Base-by-base conservation (phyloP, 2,113 vertebrate species). In the Polyodon spathula region DNA sequence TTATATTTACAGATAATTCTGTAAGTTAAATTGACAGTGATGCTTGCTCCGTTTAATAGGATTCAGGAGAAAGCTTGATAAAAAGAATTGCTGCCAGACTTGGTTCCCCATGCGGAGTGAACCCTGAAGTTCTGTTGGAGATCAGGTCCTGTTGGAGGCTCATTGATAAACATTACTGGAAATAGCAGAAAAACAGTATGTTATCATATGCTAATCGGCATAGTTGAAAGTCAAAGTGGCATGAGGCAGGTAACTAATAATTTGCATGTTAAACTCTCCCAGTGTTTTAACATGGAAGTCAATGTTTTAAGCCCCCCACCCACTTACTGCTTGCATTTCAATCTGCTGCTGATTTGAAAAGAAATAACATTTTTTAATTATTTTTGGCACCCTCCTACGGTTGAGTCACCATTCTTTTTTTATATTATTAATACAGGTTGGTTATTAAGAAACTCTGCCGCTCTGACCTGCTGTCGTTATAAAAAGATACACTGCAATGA, bases 281-380 rank as follows among this genome's bases (percentile, higher is more conserved):
- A 14, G 54, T 65, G 58, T 55, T 65, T 43, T 46, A 61, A 52
- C 55, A 56, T 56, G 37, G 42, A 53, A 55, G 66, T 74, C 63
- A 41, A 42, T 44, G 54, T 62, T 60, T 46, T 15, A 43, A 56
- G 50, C 16, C 6, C 10, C 52, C 60, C 62, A 15, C 41, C 15
- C 37, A 40, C 15, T 11, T 40, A 11, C 16, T 53, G 41, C 61
- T 56, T 63, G 60, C 50, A 62, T 64, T 66, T 66, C 52, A 60
- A 70, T 44, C 63, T 46, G 17, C 40, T 56, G 53, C 42, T 62
- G 40, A 56, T 54, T 55, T 55, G 41, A 54, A 56, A 37, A 9
- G 7, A 54, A 60, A 63, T 15, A 52, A 37, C 64, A 63, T 56
- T 65, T 63, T 48, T 40, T 66, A 68, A 68, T 61, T 52, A 48